Evolutionary conservation across 2,113 vertebrate genomes (phyloP).

Genomic region (Nanger granti): DNA sequence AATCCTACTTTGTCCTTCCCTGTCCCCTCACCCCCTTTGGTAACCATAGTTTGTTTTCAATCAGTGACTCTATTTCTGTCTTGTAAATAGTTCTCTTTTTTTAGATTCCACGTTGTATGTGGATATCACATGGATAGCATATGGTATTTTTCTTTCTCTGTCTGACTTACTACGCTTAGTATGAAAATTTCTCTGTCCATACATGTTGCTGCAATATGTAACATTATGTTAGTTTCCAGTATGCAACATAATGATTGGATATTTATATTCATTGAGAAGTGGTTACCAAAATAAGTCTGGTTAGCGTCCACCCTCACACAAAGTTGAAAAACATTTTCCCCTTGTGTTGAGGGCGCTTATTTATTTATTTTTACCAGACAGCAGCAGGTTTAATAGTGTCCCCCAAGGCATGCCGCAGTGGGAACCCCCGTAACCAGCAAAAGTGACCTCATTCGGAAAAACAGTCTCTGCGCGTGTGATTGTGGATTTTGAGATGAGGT

Average conservation of each 20-base stretch:
- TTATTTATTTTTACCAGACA: background rate
- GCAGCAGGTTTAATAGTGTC: background rate
- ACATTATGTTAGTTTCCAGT: background rate
- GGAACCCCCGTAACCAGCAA: background rate
- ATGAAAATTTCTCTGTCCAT: background rate
- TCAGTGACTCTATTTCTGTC: background rate
- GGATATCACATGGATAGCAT: background rate
- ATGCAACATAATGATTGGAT: background rate
- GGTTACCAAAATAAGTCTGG: background rate
- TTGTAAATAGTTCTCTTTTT: background rate
- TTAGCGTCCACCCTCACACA: background rate
- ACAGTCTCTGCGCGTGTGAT: accelerated
- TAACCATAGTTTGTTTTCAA: background rate
- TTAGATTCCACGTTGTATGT: background rate
- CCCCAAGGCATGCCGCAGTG: background rate
- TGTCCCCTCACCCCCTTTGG: background rate
- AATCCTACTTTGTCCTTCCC: background rate
- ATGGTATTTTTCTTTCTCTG: background rate
- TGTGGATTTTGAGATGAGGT: background rate
- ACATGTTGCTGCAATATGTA: background rate
- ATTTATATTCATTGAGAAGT: background rate
- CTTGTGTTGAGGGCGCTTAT: background rate
- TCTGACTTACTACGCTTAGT: background rate
- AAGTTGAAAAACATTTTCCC: background rate
- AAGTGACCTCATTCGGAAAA: background rate